Conservation (phyloP, 2,888 invertebrate genomes). For the Ariolimax columbianus region DNA sequence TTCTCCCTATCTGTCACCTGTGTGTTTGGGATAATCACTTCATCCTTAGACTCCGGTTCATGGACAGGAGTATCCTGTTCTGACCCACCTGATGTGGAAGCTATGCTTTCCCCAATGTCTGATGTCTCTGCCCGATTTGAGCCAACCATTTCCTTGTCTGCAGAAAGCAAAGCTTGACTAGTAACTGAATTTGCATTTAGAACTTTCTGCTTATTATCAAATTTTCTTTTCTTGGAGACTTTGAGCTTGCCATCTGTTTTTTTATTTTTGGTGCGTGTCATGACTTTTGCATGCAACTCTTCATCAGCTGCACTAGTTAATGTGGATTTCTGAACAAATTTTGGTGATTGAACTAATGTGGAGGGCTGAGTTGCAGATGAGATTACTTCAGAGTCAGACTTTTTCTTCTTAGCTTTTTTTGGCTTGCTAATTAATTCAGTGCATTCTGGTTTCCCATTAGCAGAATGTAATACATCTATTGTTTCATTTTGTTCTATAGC, state of each 20-base stretch:
- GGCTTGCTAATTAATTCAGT: not conserved
- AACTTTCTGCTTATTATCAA: not conserved
- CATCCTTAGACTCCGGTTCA: conserved; percentile 46
- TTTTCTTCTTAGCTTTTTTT: conserved; percentile 15
- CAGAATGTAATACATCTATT: not conserved
- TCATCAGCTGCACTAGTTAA: not conserved
- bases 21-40: not conserved
- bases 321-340: not conserved
- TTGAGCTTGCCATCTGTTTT: not conserved
- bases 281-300: not conserved
- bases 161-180: not conserved
- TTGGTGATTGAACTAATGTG: conserved; percentile 7
- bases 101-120: conserved; percentile 50
- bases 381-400: not conserved
- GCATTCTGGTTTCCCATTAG: not conserved
- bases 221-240: conserved; percentile 6
- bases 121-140: conserved; percentile 40
- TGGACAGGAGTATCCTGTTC: conserved; percentile 50
- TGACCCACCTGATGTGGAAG: conserved; percentile 49
- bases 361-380: not conserved
- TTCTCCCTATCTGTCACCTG: conserved; percentile 34
- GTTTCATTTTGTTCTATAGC: not conserved
- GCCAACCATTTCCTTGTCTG: conserved; percentile 26
- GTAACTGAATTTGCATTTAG: not conserved
- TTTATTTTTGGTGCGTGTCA: not conserved